Base-by-base conservation (phyloP, 2,888 invertebrate species). In the Dicycla oo region DNA sequence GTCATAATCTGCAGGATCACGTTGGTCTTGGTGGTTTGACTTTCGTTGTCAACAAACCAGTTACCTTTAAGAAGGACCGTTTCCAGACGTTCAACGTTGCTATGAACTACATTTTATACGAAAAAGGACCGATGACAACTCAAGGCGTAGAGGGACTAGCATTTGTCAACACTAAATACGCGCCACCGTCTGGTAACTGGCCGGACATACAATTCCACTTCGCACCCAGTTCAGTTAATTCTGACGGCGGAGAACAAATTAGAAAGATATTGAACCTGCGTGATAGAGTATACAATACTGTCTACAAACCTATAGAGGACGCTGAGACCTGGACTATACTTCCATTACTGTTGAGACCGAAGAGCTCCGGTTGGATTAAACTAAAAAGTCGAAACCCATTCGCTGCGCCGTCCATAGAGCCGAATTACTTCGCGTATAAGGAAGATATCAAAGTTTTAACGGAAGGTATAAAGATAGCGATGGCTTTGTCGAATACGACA, bases 121-220 rank as follows among this genome's bases (percentile, higher is more conserved):
- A 98, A 87, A 97, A 97, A 85, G 98, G 98, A 0, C 98, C 98
- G 0, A 97, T 98, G 97, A 98, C 98, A 0, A 97, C 97, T 0
- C 97, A 98, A 73, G 98, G 98, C 0, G 97, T 99, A 2, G 99
- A 99, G 93, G 98, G 98, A 0, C 93, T 98, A 0, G 98, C 98
- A 0, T 99, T 98, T 88, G 97, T 99, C 3, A 98, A 98, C 87
- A 98, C 98, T 0, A 98, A 98, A 89, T 98, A 98, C 91, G 98
- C 98, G n/a, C 98, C 98, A 51, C 94, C 96, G 1, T 97, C 97
- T 0, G 97, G 97, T 0, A 97, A 97, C 73, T 98, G 97, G 97
- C 98, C 98, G 0, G 98, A 99, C 82, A 97, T 98, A 58, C 98
- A 98, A 88, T 98, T 98, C 87, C 98, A 98, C 88, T 98, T 98